phyloP scores from a whole-genome alignment of 2,888 invertebrate species.

The Macaria liturata region DNA sequence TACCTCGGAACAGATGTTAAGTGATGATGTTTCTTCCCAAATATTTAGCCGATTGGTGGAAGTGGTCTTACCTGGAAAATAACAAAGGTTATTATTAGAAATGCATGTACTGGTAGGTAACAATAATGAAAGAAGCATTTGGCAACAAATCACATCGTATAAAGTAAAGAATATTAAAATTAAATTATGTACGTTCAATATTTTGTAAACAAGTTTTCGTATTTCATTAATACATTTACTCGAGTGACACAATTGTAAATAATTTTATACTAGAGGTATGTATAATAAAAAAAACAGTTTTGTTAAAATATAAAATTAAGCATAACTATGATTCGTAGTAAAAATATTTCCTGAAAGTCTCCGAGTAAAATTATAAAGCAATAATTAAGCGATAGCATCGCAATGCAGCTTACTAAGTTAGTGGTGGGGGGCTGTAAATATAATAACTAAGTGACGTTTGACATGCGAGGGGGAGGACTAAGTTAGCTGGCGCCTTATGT shows the following conservation, averaged over 20 bases:
- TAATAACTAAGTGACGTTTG: constrained; percentile 13
- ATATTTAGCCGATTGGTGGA: constrained; percentile 8
- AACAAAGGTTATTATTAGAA: no score
- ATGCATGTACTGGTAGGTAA: no score
- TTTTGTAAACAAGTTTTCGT: no score
- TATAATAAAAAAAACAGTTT: no score
- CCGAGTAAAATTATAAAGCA: constrained; percentile 10
- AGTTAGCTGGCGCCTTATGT: not conserved
- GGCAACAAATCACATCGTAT: no score
- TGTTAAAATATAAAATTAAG: no score
- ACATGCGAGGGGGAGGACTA: constrained; percentile 11
- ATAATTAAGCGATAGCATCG: constrained; percentile 22
- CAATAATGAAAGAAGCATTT: not conserved
- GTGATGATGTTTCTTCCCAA: constrained; percentile 6
- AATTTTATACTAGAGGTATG: no score
- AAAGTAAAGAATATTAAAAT: no score
- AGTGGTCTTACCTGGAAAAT: constrained; percentile 17
- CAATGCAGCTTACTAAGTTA: constrained; percentile 16
- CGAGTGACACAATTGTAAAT: no score
- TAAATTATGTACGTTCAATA: no score
- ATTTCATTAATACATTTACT: no score
- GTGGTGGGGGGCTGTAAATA: constrained; percentile 17
- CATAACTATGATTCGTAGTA: no score
- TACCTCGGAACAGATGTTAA: constrained; percentile 6
- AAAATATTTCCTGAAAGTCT: constrained; percentile 11